Base-by-base conservation (phyloP, 2,888 invertebrate species). In the Aspidiotus rigidus region DNA sequence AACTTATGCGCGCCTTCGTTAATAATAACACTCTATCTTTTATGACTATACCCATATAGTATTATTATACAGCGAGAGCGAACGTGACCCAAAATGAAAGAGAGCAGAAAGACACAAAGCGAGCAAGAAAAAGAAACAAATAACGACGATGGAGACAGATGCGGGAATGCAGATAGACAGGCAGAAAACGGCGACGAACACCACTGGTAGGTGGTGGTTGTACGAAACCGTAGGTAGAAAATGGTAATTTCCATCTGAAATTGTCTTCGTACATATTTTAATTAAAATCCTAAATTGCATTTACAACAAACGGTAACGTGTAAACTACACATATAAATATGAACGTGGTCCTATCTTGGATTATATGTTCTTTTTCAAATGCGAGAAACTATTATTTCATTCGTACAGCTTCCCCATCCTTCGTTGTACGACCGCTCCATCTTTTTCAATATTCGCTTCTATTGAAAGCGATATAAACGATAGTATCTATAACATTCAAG, bases 1-100 rank as follows among this genome's bases (percentile, higher is more conserved):
- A 66, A 66, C 66, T 66, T 66, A 66, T 66, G 66, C 66, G 66
- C 66, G 66, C 66, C 66, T 66, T 66, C 66, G 66, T 66, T 66
- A 66, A 66, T 66, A 66, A 66, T 56, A 66, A 66, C 66, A 57
- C 56, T 62, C 28, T 66, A 66, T 66, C 40, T 66, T 44, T 66
- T 66, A 42, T 66, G 53, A 53, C 57, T 57, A 56, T 66, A 66
- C 56, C 66, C 66, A 66, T 66, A 66, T 41, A 66, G 66, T 56
- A 66, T 66, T 66, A 66, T 66, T 66, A 66, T 66, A 28, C 39
- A 28, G 56, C 15, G 39, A 16, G 16, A 59, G 11, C 17, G 16
- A 59, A 59, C 28, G 17, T 15, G 16, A 59, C 59, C 59, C 59
- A 59, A 28, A 59, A 28, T 59, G 59, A 59, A 59, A 59, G 59